Evolutionary conservation across 1,140 invertebrate species (phyloP), one percentile per base, ranked within the genome.

Genomic region (Scaptomyza pallida): DNA sequence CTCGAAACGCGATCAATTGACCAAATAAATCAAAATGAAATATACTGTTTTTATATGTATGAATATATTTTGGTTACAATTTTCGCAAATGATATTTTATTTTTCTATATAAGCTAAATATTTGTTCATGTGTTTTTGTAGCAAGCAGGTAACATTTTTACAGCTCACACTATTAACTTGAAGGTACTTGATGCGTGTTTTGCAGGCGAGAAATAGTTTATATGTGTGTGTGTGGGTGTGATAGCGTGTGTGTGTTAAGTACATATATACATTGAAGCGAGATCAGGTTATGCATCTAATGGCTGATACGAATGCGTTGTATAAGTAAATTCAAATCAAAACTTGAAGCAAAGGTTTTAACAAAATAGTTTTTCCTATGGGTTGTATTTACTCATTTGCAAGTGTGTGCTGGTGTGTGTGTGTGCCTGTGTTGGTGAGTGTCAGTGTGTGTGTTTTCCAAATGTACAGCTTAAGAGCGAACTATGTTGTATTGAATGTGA

Each of bases 101-200:
- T 19, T 60, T 16, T 47, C 19, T 60, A 16, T 47, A 59, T 47
- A 59, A 52, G 69, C 62, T 50, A 33, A 59, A 45, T 26, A 44
- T n/a, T n/a, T 65, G 55, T 62, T 45, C 33, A 47, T 59, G 63
- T 59, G 44, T 51, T 60, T 56, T 19, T 69, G 43, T 74, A 82
- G 82, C 85, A 91, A 91, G 89, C 89, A 91, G 89, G 89, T 91
- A 91, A 90, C 89, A 43, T 83, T 85, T 79, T 90, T 90, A 90
- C 89, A 90, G 89, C 89, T 90, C 89, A 86, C 85, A 89, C 89
- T 90, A 90, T 90, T 86, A 73, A 78, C 56, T 86, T 81, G 81
- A 86, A 90, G 89, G 89, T 90, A 90, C 78, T 73, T 86, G 64
- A 89, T 89, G 85, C 78, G 69, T 67, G 12, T n/a, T n/a, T 37